Evolutionary conservation across 2,888 invertebrate genomes (phyloP).

Genomic region (Nephrocerus scutellatus): DNA sequence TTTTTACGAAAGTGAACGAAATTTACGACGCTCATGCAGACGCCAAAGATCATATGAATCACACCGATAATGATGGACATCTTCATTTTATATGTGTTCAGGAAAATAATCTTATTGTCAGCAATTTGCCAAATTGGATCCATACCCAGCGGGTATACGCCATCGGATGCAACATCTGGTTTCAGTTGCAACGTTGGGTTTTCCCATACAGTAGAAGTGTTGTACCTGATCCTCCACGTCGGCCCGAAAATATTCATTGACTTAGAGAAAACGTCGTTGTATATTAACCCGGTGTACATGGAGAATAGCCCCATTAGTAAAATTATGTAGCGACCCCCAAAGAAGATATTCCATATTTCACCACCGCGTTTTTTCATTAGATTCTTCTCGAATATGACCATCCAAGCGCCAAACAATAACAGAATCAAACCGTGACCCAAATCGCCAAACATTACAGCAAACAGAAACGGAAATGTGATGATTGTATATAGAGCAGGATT

Average conservation of each 20-base stretch:
- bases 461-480: conserved; percentile 91
- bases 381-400: conserved; percentile 73
- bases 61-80: conserved; percentile 91
- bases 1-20: conserved; percentile 65
- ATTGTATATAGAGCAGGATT: conserved; percentile 85
- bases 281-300: conserved; percentile 95
- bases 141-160: conserved; percentile 71
- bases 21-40: conserved; percentile 72
- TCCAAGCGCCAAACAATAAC: conserved; percentile 69
- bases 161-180: conserved; percentile 51
- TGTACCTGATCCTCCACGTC: conserved; percentile 63
- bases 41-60: conserved; percentile 90
- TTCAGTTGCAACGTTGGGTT: conserved; percentile 54
- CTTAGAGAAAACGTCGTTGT: conserved; percentile 96
- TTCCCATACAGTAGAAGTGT: conserved; percentile 46
- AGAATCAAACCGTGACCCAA: conserved; percentile 84
- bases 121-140: conserved; percentile 71
- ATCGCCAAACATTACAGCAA: conserved; percentile 96
- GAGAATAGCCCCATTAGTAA: conserved; percentile 95
- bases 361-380: conserved; percentile 61
- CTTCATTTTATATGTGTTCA: conserved; percentile 96
- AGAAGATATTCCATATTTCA: conserved; percentile 96
- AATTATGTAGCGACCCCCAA: conserved; percentile 95
- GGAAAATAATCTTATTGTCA: conserved; percentile 85
- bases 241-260: conserved; percentile 91